Evolutionary conservation across 1,140 invertebrate species (phyloP).

Genomic region (Anagrus nilaparvatae): DNA sequence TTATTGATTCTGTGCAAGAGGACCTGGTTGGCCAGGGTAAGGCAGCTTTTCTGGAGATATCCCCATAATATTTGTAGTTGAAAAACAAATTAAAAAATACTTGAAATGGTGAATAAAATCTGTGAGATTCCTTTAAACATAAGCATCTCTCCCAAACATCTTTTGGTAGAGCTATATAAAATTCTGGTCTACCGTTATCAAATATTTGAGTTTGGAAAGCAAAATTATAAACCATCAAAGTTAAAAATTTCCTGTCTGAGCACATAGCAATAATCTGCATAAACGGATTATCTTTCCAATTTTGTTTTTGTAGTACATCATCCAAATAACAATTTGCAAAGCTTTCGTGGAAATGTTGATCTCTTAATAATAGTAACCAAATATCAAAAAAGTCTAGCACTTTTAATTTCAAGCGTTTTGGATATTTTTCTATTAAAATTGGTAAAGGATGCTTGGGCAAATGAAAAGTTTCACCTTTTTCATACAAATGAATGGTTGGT

Average conservation of each 20-base stretch:
- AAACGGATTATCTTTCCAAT: constrained; percentile 20
- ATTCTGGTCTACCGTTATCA: constrained; percentile 16
- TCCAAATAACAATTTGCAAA: not conserved
- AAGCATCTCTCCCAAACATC: constrained; percentile 18
- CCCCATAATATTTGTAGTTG: constrained; percentile 22
- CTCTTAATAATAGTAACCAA: not conserved
- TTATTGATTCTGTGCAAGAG: not conserved
- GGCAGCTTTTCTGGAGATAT: constrained; percentile 23
- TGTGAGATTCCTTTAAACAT: not conserved
- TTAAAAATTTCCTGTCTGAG: constrained; percentile 8
- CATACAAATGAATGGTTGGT: constrained; percentile 21
- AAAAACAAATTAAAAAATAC: constrained; percentile 28
- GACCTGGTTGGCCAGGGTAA: constrained; percentile 17
- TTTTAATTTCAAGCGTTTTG: constrained; percentile 11
- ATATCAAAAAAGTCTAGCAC: constrained; percentile 14
- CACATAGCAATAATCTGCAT: constrained; percentile 20
- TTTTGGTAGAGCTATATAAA: constrained; percentile 22
- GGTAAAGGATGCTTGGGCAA: not conserved
- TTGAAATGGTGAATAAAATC: constrained; percentile 4
- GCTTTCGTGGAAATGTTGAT: constrained; percentile 4
- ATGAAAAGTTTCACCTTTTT: constrained; percentile 11
- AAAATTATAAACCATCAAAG: constrained; percentile 15
- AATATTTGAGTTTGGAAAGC: constrained; percentile 17
- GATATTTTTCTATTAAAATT: constrained; percentile 11
- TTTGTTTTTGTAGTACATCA: constrained; percentile 3